These are phyloP conservation scores for Crotophaga sulcirostris DNA, from an alignment of 2,113 vertebrate species.

Conservation along the genomic window DNA sequence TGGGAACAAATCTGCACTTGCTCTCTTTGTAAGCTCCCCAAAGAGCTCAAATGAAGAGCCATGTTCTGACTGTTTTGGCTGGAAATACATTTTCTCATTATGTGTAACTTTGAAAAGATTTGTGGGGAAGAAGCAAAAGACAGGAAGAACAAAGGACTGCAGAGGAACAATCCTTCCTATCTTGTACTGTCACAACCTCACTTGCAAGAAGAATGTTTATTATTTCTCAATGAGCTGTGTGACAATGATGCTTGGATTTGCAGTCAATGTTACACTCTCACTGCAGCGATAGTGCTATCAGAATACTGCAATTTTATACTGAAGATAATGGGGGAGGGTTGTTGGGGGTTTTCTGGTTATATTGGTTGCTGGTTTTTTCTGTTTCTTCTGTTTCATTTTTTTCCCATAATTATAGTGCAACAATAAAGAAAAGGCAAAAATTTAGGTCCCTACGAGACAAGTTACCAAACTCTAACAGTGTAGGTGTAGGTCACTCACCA, in stretches of 20 bases:
- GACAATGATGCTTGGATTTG: neutral
- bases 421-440: neutral
- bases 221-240: neutral
- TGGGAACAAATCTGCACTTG: neutral
- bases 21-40: neutral
- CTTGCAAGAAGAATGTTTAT: neutral
- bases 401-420: neutral
- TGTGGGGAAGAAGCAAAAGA: neutral
- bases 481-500: neutral
- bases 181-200: neutral
- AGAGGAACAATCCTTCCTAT: neutral
- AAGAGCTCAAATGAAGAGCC: neutral
- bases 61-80: neutral
- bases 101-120: neutral
- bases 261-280: neutral
- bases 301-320: neutral
- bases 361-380: neutral
- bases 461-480: neutral
- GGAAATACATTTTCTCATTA: neutral
- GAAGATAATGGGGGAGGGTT: neutral
- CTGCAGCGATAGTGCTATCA: neutral
- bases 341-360: neutral
- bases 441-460: fast-evolving
- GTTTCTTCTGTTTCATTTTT: neutral
- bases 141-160: neutral